phyloP scores from a whole-genome alignment of 2,797 vertebrate genomes.

The Oreochromis mossambicus region DNA sequence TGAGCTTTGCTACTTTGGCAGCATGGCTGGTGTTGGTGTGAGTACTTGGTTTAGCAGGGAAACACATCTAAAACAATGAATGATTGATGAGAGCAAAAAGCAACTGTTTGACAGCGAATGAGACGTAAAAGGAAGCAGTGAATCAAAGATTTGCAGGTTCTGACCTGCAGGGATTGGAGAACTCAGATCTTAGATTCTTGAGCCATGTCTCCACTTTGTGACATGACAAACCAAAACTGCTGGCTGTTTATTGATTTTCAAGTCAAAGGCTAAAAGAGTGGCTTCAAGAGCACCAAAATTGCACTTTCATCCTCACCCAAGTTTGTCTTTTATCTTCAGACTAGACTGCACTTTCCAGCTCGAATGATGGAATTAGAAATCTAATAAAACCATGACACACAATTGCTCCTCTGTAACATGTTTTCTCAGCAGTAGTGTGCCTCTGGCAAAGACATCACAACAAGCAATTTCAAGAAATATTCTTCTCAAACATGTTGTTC shows the following conservation, averaged over 20 bases:
- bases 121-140: constrained; percentile 35
- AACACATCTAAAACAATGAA: constrained; percentile 26
- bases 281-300: constrained; percentile 9
- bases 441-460: constrained; percentile 38
- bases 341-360: constrained; percentile 19
- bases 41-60: neutral
- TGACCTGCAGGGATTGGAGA: constrained; percentile 6
- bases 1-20: constrained; percentile 2
- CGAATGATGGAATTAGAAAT: constrained; percentile 50
- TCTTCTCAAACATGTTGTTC: neutral
- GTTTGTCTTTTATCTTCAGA: constrained; percentile 15
- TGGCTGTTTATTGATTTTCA: constrained; percentile 49
- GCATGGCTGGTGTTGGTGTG: neutral
- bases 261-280: constrained; percentile 27
- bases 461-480: constrained; percentile 31
- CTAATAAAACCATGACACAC: constrained; percentile 40
- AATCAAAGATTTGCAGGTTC: constrained; percentile 55
- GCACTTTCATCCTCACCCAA: constrained; percentile 11
- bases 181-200: constrained; percentile 19
- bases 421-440: constrained; percentile 16
- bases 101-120: constrained; percentile 33
- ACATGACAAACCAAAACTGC: constrained; percentile 12
- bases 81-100: constrained; percentile 59
- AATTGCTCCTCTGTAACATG: constrained; percentile 30
- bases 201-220: constrained; percentile 11